Conservation (phyloP, 2,888 invertebrate species). For the Coleophora deauratella region DNA sequence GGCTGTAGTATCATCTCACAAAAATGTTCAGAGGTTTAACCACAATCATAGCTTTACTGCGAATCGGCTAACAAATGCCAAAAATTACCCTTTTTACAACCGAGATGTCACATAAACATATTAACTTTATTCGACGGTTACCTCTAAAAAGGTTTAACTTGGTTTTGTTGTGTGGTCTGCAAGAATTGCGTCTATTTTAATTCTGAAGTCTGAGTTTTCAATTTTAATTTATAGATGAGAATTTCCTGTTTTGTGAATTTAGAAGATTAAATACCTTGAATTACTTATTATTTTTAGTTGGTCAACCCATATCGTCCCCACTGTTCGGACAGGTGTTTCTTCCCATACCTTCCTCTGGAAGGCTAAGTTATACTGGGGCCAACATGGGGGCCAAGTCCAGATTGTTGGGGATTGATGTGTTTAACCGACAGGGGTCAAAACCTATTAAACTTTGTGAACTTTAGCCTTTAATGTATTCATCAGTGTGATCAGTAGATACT, state of each 20-base stretch:
- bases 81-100: slow-evolving; percentile 39
- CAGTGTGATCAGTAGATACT: background rate
- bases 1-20: slow-evolving; percentile 17
- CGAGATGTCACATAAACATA: slow-evolving; percentile 51
- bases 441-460: background rate
- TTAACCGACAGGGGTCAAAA: background rate
- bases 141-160: slow-evolving; percentile 31
- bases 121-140: slow-evolving; percentile 56
- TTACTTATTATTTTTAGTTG: too few species aligned
- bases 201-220: background rate
- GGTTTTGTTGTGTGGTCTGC: slow-evolving; percentile 20
- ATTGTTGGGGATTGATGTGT: too few species aligned
- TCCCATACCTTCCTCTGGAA: too few species aligned
- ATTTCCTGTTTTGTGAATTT: too few species aligned
- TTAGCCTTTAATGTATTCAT: background rate
- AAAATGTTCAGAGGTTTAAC: slow-evolving; percentile 28
- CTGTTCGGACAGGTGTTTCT: too few species aligned
- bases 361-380: too few species aligned
- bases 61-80: slow-evolving; percentile 41
- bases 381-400: too few species aligned
- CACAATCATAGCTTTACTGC: slow-evolving; percentile 36
- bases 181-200: slow-evolving; percentile 30
- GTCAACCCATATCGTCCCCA: too few species aligned
- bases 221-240: too few species aligned
- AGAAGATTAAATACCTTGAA: too few species aligned